These are phyloP conservation scores for Aurelia sp. DNA, from an alignment of 30 jellyfish, hydroid and myxozoan species.

Conservation along the genomic window DNA sequence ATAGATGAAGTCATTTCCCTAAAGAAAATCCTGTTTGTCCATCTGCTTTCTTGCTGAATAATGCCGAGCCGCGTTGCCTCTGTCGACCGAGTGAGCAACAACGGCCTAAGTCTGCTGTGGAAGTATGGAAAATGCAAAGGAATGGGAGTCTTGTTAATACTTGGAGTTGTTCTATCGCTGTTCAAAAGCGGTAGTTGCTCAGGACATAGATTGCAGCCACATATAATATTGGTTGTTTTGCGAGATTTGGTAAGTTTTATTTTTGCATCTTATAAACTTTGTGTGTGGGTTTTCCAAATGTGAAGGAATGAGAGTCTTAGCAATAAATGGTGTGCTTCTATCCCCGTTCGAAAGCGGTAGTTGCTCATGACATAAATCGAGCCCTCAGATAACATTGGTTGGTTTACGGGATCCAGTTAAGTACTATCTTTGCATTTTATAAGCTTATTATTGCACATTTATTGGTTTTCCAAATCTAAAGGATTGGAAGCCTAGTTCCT, in stretches of 20 bases:
- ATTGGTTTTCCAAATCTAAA: too few species aligned
- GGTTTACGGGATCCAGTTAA: slow-evolving; percentile 88
- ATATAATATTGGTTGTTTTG: slow-evolving; percentile 81
- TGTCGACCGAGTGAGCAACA: neutral
- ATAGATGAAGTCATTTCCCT: slow-evolving; percentile 34
- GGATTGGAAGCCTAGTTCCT: too few species aligned
- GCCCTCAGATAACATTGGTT: slow-evolving; percentile 88
- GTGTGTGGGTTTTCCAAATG: slow-evolving; percentile 7
- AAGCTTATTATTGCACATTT: too few species aligned
- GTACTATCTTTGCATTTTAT: neutral
- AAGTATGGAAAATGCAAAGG: slow-evolving; percentile 29
- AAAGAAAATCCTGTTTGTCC: slow-evolving; percentile 42
- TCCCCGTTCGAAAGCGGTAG: neutral
- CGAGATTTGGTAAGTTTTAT: slow-evolving; percentile 90
- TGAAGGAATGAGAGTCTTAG: slow-evolving; percentile 8
- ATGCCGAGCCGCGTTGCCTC: slow-evolving; percentile 20
- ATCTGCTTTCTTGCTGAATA: slow-evolving; percentile 56
- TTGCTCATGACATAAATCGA: slow-evolving; percentile 25
- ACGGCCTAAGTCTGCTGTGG: slow-evolving; percentile 7
- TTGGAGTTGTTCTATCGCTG: slow-evolving; percentile 17
- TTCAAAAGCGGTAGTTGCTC: neutral
- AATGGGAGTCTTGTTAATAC: slow-evolving; percentile 22
- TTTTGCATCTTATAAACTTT: neutral
- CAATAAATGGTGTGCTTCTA: neutral
- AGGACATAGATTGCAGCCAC: slow-evolving; percentile 88